Evolutionary conservation across 1,140 invertebrate genomes (phyloP).

Genomic region (Rhopalosiphum maidis): DNA sequence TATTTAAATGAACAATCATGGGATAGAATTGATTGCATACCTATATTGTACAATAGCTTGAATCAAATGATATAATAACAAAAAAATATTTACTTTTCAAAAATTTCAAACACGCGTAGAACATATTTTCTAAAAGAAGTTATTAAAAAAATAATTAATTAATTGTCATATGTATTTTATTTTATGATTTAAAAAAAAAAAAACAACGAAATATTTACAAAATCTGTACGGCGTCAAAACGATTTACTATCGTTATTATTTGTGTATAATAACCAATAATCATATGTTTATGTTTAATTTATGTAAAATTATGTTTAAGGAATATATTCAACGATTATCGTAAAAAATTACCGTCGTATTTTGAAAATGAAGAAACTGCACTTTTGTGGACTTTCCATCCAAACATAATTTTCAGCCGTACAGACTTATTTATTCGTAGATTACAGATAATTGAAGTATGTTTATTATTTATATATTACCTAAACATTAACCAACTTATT

Average conservation of each 20-base stretch:
- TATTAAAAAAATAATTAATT: not conserved
- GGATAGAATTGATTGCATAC: no score
- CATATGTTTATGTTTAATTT: not conserved
- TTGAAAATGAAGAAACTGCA: constrained; percentile 69
- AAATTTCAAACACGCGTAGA: not conserved
- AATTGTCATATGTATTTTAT: not conserved
- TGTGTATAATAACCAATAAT: not conserved
- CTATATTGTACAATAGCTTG: not conserved
- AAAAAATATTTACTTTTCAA: not conserved
- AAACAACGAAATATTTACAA: not conserved
- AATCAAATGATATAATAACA: not conserved
- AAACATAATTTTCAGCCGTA: constrained; percentile 83
- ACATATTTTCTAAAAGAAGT: not conserved
- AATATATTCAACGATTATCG: constrained; percentile 74
- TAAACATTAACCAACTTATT: not conserved
- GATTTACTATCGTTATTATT: not conserved
- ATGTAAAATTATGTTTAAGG: constrained; percentile 60
- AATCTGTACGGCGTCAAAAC: not conserved
- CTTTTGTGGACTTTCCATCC: constrained; percentile 89
- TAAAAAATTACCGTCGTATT: constrained; percentile 72
- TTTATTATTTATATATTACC: not conserved
- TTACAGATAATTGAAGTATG: constrained; percentile 79
- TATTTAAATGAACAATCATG: no score
- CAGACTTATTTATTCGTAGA: constrained; percentile 83
- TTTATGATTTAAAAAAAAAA: not conserved